Evolutionary conservation across 23 tunicate genomes (phyloP), one percentile per base, ranked within the genome.

Genomic region (Diplosoma virens): DNA sequence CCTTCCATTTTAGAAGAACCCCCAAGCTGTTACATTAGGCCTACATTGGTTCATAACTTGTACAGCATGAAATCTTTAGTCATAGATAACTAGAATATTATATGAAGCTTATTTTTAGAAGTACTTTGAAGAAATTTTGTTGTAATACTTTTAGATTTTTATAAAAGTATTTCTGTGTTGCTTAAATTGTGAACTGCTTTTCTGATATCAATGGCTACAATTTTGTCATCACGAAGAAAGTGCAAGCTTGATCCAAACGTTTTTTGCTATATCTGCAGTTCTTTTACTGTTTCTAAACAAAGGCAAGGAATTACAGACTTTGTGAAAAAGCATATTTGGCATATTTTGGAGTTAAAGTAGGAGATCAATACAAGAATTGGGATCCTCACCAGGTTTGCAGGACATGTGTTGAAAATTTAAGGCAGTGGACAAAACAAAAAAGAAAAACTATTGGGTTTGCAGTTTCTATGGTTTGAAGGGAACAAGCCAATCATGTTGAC

Each of bases 351-450:
- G 37, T 25, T 32, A 64, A 64, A 28, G 11, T 28, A 64, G 35
- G 71, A 30, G 71, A 64, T 64, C 71, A 64, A 64, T 34, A 64
- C 35, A 64, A 64, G 71, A 30, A 30, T 32, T 25, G 71, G 71
- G 71, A 34, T 30, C 71, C 71, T 28, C 71, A 64, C 34, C 36
- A 64, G 71, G 71, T 64, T 30, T 64, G 71, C 37, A 28, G 71
- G 71, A 32, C 71, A 64, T 30, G 71, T 28, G 71, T 64, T 32
- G 71, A 64, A 64, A 64, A 64, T 28, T 32, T 64, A 32, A 25
- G 71, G 37, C 71, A 64, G 37, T 64, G 71, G 71, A 32, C 71
- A 30, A 64, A 64, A 32, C 37, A 32, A 5, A 64, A 64, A 64
- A 30, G 71, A 64, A 64, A 64, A 32, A 64, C 20, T 64, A 9